Evolutionary conservation across 2,113 vertebrate genomes (phyloP).

Genomic region (Uropsilus gracilis): DNA sequence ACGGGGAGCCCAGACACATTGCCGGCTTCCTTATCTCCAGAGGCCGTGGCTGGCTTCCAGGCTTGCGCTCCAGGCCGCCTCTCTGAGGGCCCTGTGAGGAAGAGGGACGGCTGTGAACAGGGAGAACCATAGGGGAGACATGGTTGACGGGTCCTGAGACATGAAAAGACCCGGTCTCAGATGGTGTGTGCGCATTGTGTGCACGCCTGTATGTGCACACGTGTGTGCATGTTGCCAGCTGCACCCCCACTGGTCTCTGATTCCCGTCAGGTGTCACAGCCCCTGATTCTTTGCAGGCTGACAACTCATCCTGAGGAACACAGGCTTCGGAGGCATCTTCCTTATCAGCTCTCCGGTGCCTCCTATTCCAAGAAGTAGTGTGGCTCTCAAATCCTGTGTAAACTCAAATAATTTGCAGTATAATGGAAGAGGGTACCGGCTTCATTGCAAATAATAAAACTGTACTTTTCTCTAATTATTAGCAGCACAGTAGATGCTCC

Average conservation of each 20-base stretch:
- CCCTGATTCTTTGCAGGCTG: neutral
- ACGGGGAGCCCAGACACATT: neutral
- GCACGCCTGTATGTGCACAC: neutral
- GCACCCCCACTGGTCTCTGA: neutral
- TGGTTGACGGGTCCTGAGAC: neutral
- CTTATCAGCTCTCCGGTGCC: neutral
- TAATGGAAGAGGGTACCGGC: neutral
- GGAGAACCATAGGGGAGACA: neutral
- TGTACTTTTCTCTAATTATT: neutral
- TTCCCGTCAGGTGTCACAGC: neutral
- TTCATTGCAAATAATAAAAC: neutral
- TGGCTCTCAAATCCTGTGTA: neutral
- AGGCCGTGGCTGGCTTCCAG: neutral
- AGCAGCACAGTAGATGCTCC: neutral
- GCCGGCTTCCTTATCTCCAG: neutral
- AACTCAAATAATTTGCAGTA: neutral
- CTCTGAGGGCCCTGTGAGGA: neutral
- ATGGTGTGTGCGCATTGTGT: neutral
- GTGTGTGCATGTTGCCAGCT: neutral
- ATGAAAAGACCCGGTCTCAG: neutral
- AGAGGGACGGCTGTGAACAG: neutral
- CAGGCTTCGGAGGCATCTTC: neutral
- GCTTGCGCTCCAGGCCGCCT: neutral
- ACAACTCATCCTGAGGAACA: neutral
- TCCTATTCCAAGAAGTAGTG: neutral